Evolutionary conservation across 1,140 invertebrate genomes (phyloP), one percentile per base, ranked within the genome.

Genomic region (Anastatus disparis): DNA sequence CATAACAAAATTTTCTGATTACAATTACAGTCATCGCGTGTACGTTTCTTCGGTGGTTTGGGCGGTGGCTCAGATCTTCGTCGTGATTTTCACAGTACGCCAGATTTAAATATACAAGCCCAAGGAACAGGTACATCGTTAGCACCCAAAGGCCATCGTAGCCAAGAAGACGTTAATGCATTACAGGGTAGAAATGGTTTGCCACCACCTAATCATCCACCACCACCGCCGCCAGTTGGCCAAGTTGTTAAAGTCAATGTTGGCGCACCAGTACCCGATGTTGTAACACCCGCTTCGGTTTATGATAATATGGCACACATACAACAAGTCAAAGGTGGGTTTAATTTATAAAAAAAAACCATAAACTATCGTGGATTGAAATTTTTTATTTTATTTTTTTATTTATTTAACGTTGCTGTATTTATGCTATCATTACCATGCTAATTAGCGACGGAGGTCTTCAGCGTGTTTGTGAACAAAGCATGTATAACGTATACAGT

Each of bases 21-120:
- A n/a, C n/a, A n/a, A n/a, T 50, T 68, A 52, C 79, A 87, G 86
- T 80, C 82, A 15, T 82, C 81, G 38, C 82, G 87, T 73, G 87
- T 89, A 35, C 84, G 88, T 31, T 90, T 90, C 78, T 86, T 87
- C 61, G 86, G 86, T 55, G 84, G 87, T 42, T 77, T 85, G n/a
- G 85, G 84, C 26, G 82, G 83, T n/a, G 83, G 85, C 56, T 84
- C 84, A 10, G 89, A 91, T 75, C 87, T 96, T 15, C 93, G 95
- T 73, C 89, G 95, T 64, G 92, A 93, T 71, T 97, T 95, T 85
- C 94, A 95, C 81, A 95, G 93, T 56, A 96, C 94, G 24, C 95
- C 95, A 0, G 94, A 97, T 84, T 81, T 96, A 27, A 89, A 89
- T 62, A 78, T 86, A 35, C 85, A 87, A 72, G 84, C 81, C 50